Base-by-base conservation (phyloP, 1,140 invertebrate species). In the Lucilia cuprina region DNA sequence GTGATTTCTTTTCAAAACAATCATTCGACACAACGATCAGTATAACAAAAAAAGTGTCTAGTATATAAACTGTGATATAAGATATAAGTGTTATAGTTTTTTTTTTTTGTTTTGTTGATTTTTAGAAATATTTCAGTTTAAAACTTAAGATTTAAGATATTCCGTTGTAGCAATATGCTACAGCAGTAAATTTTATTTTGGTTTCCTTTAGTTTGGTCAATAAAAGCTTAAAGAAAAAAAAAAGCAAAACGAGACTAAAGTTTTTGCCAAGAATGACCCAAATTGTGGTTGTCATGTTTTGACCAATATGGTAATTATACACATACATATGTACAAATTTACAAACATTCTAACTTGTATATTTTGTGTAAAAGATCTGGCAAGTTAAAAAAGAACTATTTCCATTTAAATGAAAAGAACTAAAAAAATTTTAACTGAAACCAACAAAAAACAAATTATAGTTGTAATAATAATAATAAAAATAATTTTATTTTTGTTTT, bases 271-370 rank as follows among this genome's bases (percentile, higher is more conserved):
- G 65, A 21, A 70, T 70, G 65, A 70, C 65, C 65, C 65, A 70
- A 70, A 70, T 70, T 70, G 65, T 70, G 65, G 65, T 70, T 70
- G 65, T 70, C 65, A 70, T 70, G 65, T 70, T 70, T 70, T 25
- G 65, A 70, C 65, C 65, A 70, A 70, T 70, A 70, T 70, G 65
- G 65, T 70, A 70, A 70, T 70, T 70, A 70, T 70, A 12, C 25
- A 70, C 25, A 21, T 70, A 70, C 17, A 3, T 21, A n/a, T 70
- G n/a, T n/a, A n/a, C n/a, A n/a, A n/a, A n/a, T n/a, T n/a, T 17
- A 30, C 25, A 30, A 30, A 30, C 25, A 30, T 17, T 19, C n/a
- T 0, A 8, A n/a, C n/a, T 65, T 17, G 2, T 19, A 8, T 2
- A n/a, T 65, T 19, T 5, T 8, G 60, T 65, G 8, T 65, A 7